Percentiles rank a stretch among this genome's conserved stretches.
phyloP scores from a whole-genome alignment of 2,797 vertebrate genomes.

The Morus bassanus region DNA sequence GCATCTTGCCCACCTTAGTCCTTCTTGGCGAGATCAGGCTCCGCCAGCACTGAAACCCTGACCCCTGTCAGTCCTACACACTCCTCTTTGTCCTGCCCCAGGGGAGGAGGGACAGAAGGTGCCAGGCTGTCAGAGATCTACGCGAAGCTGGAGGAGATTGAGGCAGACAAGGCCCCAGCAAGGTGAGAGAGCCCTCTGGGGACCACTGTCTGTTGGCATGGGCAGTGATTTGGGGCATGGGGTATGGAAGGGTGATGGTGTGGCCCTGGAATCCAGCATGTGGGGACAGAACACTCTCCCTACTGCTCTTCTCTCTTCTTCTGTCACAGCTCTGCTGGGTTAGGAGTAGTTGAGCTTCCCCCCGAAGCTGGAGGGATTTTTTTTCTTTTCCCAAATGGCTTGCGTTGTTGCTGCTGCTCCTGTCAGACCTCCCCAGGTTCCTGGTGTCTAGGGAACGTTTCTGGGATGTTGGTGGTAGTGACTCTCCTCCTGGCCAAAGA shows the following conservation, averaged over 20 bases:
- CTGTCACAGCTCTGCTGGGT: not conserved
- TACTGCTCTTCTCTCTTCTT: not conserved
- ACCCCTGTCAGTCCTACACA: not conserved
- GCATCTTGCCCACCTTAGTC: not conserved
- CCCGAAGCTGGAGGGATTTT: not conserved
- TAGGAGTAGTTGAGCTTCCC: not conserved
- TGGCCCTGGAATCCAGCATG: not conserved
- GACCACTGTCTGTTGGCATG: not conserved
- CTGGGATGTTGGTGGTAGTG: not conserved
- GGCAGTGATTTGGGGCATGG: not conserved
- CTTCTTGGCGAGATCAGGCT: not conserved
- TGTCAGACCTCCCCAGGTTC: not conserved
- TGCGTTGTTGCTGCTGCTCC: not conserved
- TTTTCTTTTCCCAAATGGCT: not conserved
- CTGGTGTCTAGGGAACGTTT: not conserved
- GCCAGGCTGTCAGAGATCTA: slow-evolving; percentile 90
- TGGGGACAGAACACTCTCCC: not conserved
- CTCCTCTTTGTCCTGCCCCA: slow-evolving; percentile 46
- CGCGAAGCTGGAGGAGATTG: slow-evolving; percentile 91
- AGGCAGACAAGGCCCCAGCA: slow-evolving; percentile 95
- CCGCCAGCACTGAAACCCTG: not conserved
- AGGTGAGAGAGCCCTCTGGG: slow-evolving; percentile 75
- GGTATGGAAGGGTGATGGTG: not conserved
- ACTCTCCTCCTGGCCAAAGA: not conserved
- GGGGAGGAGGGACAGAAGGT: slow-evolving; percentile 86